Evolutionary conservation across 64 coral and sea anemone genomes (phyloP), one percentile per base, ranked within the genome.

Genomic region (Pocillopora damicornis): DNA sequence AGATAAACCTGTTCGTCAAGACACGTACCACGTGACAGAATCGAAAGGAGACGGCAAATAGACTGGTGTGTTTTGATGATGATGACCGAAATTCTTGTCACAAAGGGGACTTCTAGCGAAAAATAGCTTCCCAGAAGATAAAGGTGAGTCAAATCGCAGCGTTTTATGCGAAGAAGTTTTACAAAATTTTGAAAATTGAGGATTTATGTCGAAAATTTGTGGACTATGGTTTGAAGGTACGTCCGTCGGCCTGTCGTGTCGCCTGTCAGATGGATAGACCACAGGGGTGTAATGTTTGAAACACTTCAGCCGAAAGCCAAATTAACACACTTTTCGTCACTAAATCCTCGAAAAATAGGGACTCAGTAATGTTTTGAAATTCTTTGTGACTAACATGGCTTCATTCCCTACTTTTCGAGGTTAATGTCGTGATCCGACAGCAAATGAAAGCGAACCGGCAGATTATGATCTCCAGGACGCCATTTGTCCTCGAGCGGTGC

Each of bases 211-310:
- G 73, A 15, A 12, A 82, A 79, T 35, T 26, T 61, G 59, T 42
- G 18, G 11, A 51, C 30, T 51, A n/a, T n/a, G 57, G 18, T 26
- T 37, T 20, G 36, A 22, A 34, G 35, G 81, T 85, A 37, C 22
- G 81, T 85, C 81, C 11, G 81, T 15, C 63, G 61, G 81, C 26
- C 79, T 36, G 15, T 20, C 81, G 16, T 18, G 34, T 20, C 51
- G 81, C 35, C 81, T 57, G 81, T 56, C 81, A 85, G 81, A 56
- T 71, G 63, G 81, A 71, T 72, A 85, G 81, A 85, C 81, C 64
- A 22, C 81, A 85, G 63, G 81, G 37, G 42, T 72, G 37, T 9
- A 8, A 15, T 8, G 3, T 71, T 72, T 73, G 20, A 71, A 83
- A 73, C 37, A 51, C 65, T 17, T 15, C 71, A 18, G 37, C 35